Evolutionary conservation across 2,113 vertebrate genomes (phyloP), one percentile per base, ranked within the genome.

Genomic region (Peromyscus leucopus): DNA sequence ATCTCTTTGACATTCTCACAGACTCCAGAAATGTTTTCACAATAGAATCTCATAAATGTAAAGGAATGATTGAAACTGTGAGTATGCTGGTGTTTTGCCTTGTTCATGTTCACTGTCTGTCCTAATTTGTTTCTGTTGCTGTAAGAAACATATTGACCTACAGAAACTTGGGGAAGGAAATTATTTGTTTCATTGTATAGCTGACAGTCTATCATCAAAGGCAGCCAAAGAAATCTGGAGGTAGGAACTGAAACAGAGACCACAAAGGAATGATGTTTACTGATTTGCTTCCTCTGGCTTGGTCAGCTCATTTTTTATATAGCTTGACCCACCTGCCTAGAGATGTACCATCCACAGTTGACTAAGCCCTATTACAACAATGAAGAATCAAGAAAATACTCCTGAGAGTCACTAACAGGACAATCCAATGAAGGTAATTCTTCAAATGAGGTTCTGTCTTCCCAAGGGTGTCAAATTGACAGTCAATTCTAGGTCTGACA

Each of bases 21-120:
- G 8, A 65, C 7, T 80, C 7, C 21, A 5, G 46, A 91, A 95
- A 39, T 76, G 10, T 67, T 95, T 89, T 74, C 78, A 51, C 8
- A 51, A 31, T 83, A n/a, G 69, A 91, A 80, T 83, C 26, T 95
- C 22, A n/a, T 76, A 93, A 95, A 91, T 75, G 19, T 55, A 71
- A 87, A 83, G 63, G 5, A 87, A 7, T 2, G 31, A 17, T 57
- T 80, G 78, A 78, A 93, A 96, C n/a, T 69, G 2, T 21, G 12
- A 89, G 63, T 15, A 5, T 1, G 48, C 15, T 65, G 28, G 5
- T 51, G 19, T 63, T 91, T 21, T 57, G 24, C 7, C 1, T 16
- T 93, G 6, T 79, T 95, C 15, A 10, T 72, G 93, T 80, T 80
- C 69, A 46, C 51, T 59, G 31, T n/a, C 21, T 65, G 36, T n/a